These are phyloP conservation scores for Drosophila repleta DNA, from an alignment of 1,140 invertebrate genomes.

Conservation along the genomic window DNA sequence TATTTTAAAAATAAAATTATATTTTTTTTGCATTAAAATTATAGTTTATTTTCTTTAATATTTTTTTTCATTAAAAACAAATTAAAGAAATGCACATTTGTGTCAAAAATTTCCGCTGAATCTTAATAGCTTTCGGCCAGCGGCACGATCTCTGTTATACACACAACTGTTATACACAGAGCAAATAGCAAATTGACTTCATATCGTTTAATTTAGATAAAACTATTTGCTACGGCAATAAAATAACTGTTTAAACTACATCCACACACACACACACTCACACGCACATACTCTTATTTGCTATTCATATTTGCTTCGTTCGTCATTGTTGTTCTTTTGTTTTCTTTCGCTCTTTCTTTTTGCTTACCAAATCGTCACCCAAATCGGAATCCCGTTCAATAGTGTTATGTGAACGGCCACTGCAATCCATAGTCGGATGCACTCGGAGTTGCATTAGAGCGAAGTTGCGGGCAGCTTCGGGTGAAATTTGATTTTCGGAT, in stretches of 20 bases:
- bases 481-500: slow-evolving; percentile 10
- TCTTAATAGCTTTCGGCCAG: neutral
- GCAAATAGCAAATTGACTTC: too few relatives aligned
- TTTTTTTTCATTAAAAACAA: too few relatives aligned
- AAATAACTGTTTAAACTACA: too few relatives aligned
- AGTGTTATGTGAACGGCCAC: slow-evolving; percentile 75
- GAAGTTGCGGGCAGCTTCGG: slow-evolving; percentile 11
- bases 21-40: too few relatives aligned
- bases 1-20: too few relatives aligned
- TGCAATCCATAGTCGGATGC: slow-evolving; percentile 80
- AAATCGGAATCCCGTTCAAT: slow-evolving; percentile 81
- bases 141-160: too few relatives aligned
- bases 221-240: too few relatives aligned
- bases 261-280: too few relatives aligned
- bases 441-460: slow-evolving; percentile 78
- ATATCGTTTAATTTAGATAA: too few relatives aligned
- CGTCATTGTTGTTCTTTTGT: neutral
- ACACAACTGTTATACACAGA: too few relatives aligned
- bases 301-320: neutral
- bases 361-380: slow-evolving; percentile 81
- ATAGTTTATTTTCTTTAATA: too few relatives aligned
- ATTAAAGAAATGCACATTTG: neutral
- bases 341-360: neutral
- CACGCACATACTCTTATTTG: too few relatives aligned
- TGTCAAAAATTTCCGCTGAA: neutral